Base-by-base conservation (phyloP, 2,888 invertebrate genomes). In the Biston betularia region DNA sequence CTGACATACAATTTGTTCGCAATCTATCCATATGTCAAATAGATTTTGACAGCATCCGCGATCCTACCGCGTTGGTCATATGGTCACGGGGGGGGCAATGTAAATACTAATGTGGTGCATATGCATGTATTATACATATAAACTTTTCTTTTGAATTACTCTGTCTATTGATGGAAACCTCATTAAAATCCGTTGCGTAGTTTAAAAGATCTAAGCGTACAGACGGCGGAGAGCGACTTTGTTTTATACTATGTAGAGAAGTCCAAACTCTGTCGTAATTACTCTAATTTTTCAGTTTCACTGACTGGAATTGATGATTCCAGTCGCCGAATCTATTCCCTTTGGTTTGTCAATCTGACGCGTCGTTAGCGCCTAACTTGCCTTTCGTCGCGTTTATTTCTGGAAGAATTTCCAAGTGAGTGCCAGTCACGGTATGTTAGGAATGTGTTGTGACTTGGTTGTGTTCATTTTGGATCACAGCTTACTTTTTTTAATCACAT, bases 311-410 rank as follows among this genome's bases (percentile, higher is more conserved):
- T 63, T 65, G 64, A 72, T 61, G 63, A 48, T 44, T 46, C 15
- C 9, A 52, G 60, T 57, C 54, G 49, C 65, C 53, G 50, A 50
- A 34, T 48, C 50, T 50, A 48, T 42, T 67, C 65, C 65, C 68
- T 66, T 64, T 65, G 53, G 55, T 64, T 65, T 63, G 68, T 64
- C 69, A 73, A 50, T 34, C 53, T 66, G 69, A 71, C 56, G 57
- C 53, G 46, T 71, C 64, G 62, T 75, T 71, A 70, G 48, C 72
- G 58, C 67, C 60, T 62, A 61, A 61, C 72, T 68, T 74, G 72
- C 60, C 60, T 75, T 74, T 75, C 68, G 73, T 60, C 42, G 68
- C 52, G 56, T 69, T 78, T 83, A 83, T 83, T 82, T 83, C 71
- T 59, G 75, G 79, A 72, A 49, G 56, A 69, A 69, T 65, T 65